Evolutionary conservation across 2,888 invertebrate genomes (phyloP).

Genomic region (Conops quadrifasciatus): DNA sequence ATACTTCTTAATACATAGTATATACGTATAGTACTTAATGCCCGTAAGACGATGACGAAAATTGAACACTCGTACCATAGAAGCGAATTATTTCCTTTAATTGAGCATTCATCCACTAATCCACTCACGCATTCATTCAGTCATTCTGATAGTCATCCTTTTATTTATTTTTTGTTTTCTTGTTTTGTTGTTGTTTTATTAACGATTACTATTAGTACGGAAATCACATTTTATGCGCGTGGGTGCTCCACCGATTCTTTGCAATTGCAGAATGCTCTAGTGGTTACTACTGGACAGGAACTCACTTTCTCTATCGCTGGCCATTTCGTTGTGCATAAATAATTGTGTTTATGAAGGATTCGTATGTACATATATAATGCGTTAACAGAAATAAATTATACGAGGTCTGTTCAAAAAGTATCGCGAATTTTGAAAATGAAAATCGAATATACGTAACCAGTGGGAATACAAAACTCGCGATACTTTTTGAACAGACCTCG

Average conservation of each 20-base stretch:
- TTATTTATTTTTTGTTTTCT: too few species aligned
- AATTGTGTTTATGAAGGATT: not conserved
- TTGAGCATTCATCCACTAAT: slow-evolving; percentile 2
- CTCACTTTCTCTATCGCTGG: not conserved
- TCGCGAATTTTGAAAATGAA: too few species aligned
- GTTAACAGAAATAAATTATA: too few species aligned
- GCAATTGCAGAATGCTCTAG: not conserved
- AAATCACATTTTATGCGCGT: not conserved
- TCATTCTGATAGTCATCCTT: too few species aligned
- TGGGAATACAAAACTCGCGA: too few species aligned
- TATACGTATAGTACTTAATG: too few species aligned
- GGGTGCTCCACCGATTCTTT: not conserved
- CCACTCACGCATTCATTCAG: not conserved
- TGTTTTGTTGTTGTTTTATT: too few species aligned
- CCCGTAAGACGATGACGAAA: too few species aligned
- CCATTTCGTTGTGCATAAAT: slow-evolving; percentile 2
- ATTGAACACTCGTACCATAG: not conserved
- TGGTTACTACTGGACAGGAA: not conserved
- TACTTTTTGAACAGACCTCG: too few species aligned
- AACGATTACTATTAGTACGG: not conserved
- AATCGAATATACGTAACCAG: too few species aligned
- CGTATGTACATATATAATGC: too few species aligned
- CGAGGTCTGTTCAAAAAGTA: too few species aligned
- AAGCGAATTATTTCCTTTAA: not conserved
- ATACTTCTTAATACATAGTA: not conserved